Evolutionary conservation across 2,888 invertebrate genomes (phyloP).

Genomic region (Scaptomyza polygonia): DNA sequence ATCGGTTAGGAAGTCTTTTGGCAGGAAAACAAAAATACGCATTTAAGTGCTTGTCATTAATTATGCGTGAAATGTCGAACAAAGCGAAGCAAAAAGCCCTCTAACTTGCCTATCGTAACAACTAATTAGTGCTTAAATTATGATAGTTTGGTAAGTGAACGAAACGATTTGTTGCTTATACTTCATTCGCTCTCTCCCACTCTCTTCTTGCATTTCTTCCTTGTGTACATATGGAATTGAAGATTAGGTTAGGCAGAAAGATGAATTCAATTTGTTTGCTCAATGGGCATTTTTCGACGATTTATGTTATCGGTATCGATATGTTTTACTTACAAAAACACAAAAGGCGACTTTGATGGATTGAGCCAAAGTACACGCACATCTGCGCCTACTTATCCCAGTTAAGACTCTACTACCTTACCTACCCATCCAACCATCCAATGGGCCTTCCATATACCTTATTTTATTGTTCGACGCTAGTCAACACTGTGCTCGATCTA

Average conservation of each 20-base stretch:
- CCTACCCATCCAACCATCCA: constrained; percentile 5
- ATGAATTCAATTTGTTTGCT: constrained; percentile 38
- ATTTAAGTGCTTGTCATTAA: constrained; percentile 65
- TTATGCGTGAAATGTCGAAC: constrained; percentile 49
- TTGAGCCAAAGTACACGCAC: constrained; percentile 39
- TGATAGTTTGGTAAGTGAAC: constrained; percentile 38
- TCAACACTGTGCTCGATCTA: constrained; percentile 18
- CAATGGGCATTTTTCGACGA: constrained; percentile 35
- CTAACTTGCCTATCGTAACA: not conserved
- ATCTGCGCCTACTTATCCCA: constrained; percentile 16
- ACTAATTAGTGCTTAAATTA: constrained; percentile 64
- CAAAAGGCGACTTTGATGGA: constrained; percentile 68
- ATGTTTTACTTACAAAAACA: constrained; percentile 40
- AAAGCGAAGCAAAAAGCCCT: not conserved
- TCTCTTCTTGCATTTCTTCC: too few species aligned
- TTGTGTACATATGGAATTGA: not conserved
- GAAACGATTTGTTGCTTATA: constrained; percentile 43
- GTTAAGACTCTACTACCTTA: constrained; percentile 10
- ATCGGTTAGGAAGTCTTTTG: too few species aligned
- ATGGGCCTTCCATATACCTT: not conserved
- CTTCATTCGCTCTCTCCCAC: not conserved
- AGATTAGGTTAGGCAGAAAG: not conserved
- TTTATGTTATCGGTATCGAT: constrained; percentile 57
- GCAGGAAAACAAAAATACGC: constrained; percentile 11
- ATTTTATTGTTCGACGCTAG: constrained; percentile 6